Base-by-base conservation (phyloP, 2,888 invertebrate genomes). In the Diarsia rubi region DNA sequence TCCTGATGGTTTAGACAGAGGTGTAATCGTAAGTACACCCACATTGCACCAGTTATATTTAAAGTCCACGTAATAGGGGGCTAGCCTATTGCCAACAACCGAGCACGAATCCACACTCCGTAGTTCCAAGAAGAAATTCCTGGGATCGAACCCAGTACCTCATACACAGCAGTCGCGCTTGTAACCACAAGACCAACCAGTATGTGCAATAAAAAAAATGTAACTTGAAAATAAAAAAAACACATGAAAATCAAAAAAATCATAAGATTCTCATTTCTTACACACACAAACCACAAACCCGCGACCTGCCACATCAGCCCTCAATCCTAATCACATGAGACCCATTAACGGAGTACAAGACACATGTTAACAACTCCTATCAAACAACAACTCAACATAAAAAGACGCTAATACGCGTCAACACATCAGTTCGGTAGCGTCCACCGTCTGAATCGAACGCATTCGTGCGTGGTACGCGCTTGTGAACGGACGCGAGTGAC, bases 381-480 rank as follows among this genome's bases (percentile, higher is more conserved):
- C 77, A 84, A 84, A 84, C 75, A 82, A 74, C 19, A 71, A 9
- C n/a, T 37, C 47, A 75, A 75, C 85, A 75, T 85, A 86, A 74
- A 77, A 82, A 78, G 71, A 75, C 67, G 70, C 49, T 64, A 57
- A 64, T 24, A 19, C 57, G 45, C 60, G 59, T 12, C 24, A 14
- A 59, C 31, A 21, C 37, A 59, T 4, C 62, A 82, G 82, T 82
- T 57, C 27, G 60, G 64, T 76, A 67, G 72, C 76, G 64, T 65
- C 44, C 45, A 57, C 63, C 19, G 63, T 21, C 45, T 31, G 68
- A 45, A 37, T 44, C 54, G 37, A 42, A 64, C 63, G 71, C 67
- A 73, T 70, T 81, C 64, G 65, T 54, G 67, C 47, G 59, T 37
- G 5, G 45, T 31, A 8, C n/a, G 49, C 60, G 66, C 14, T 31